A percentile compares a stretch with the other conserved stretches of the same genome.
These are phyloP conservation scores for Lerema accius DNA, from an alignment of 1,140 invertebrate genomes.

Conservation along the genomic window DNA sequence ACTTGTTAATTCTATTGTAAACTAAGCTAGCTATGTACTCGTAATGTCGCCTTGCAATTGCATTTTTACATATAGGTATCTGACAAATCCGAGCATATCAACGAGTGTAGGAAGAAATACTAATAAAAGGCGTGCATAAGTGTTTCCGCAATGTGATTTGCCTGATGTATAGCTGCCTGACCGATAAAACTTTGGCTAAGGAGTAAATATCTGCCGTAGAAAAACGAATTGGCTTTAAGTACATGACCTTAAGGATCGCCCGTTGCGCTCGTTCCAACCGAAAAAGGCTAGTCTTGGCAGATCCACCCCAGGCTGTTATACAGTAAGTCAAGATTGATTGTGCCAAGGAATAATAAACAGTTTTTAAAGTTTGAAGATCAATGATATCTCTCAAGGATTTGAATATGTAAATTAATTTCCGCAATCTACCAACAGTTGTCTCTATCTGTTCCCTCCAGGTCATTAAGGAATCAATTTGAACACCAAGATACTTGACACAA, in stretches of 20 bases:
- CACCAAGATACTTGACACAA: constrained; percentile 14
- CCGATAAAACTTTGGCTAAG: background rate
- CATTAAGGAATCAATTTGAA: constrained; percentile 19
- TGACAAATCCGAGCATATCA: background rate
- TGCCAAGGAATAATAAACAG: constrained; percentile 24
- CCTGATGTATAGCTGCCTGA: background rate
- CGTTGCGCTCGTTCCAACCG: constrained; percentile 24
- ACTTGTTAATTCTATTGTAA: constrained; percentile 1
- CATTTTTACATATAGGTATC: background rate
- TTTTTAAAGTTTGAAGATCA: constrained; percentile 25
- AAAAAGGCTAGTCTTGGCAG: constrained; percentile 16
- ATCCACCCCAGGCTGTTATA: constrained; percentile 23
- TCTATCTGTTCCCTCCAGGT: constrained; percentile 30
- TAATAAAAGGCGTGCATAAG: background rate
- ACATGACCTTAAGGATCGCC: constrained; percentile 27
- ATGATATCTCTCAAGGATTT: constrained; percentile 22
- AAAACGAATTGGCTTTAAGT: background rate
- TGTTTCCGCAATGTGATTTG: constrained; percentile 5
- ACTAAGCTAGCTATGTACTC: background rate
- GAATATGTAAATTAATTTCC: constrained; percentile 33
- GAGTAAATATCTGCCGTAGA: background rate
- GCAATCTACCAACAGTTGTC: background rate
- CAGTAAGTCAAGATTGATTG: constrained; percentile 28
- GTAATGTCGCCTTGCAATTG: background rate
- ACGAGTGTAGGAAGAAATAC: background rate